phyloP scores from a whole-genome alignment of 2,113 vertebrate species.

The Ageneiosus marmoratus region DNA sequence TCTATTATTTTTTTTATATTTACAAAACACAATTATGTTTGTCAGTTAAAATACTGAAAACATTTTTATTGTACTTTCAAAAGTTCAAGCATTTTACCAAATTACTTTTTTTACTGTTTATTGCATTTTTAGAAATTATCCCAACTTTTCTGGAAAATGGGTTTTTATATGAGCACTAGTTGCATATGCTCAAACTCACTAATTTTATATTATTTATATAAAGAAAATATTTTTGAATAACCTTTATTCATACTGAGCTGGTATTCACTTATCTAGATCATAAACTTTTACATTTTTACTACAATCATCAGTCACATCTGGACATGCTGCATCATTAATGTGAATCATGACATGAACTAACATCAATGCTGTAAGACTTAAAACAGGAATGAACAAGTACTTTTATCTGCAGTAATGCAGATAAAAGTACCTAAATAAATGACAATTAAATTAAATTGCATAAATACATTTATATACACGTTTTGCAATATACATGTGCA shows the following conservation, averaged over 20 bases:
- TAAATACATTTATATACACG: no score
- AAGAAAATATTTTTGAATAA: background rate
- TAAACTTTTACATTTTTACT: background rate
- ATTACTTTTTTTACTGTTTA: no score
- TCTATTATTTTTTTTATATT: no score
- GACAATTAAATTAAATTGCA: no score
- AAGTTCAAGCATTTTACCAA: no score
- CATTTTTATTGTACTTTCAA: no score
- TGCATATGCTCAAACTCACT: background rate
- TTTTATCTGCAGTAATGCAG: background rate
- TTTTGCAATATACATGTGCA: no score
- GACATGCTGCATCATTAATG: background rate
- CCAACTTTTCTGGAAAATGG: no score
- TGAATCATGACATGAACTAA: background rate
- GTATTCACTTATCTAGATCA: background rate
- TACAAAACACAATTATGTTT: no score
- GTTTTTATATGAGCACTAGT: background rate
- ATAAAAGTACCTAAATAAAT: background rate
- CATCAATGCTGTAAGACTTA: background rate
- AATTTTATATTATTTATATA: background rate
- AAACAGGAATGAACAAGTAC: background rate
- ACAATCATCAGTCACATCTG: background rate
- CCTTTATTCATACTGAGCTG: background rate
- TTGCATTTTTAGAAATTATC: no score
- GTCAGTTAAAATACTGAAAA: no score